Conservation (phyloP, 2,888 invertebrate species). For the Hoplodrina blanda region DNA sequence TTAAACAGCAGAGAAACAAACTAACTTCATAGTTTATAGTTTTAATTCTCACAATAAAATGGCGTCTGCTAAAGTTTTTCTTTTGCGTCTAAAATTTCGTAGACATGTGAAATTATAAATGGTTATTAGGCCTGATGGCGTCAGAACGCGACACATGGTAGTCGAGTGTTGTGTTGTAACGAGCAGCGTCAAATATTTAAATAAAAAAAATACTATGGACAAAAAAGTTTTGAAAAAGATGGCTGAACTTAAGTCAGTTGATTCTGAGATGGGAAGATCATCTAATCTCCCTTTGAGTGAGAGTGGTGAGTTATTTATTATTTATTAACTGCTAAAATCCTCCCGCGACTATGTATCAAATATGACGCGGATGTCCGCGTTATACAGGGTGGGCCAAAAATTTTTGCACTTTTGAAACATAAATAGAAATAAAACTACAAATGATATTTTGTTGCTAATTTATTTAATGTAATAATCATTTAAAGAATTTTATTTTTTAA, state of each 20-base stretch:
- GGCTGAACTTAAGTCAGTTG: slow-evolving; percentile 1
- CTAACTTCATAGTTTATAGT: slow-evolving; percentile 33
- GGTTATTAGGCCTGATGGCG: slow-evolving; percentile 59
- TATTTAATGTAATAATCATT: no score
- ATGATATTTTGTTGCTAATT: no score
- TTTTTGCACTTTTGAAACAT: no score
- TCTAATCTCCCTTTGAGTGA: slow-evolving; percentile 25
- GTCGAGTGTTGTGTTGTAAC: slow-evolving; percentile 51
- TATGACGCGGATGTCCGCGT: no score
- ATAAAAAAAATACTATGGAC: not conserved
- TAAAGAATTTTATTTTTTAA: no score
- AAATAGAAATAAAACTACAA: no score
- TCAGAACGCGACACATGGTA: slow-evolving; percentile 54
- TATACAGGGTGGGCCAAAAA: no score
- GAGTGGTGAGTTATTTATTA: slow-evolving; percentile 49
- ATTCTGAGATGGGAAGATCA: slow-evolving; percentile 43
- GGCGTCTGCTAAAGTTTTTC: slow-evolving; percentile 35
- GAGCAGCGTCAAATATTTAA: slow-evolving; percentile 2
- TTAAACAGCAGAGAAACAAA: slow-evolving; percentile 19
- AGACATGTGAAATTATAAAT: slow-evolving; percentile 59
- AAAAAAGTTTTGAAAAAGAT: slow-evolving; percentile 11
- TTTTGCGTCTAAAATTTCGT: slow-evolving; percentile 40
- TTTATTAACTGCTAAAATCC: not conserved
- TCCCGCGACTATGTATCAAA: no score
- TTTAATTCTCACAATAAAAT: slow-evolving; percentile 44